Evolutionary conservation across 2,888 invertebrate species (phyloP).

Genomic region (Rhyacophila evoluta): DNA sequence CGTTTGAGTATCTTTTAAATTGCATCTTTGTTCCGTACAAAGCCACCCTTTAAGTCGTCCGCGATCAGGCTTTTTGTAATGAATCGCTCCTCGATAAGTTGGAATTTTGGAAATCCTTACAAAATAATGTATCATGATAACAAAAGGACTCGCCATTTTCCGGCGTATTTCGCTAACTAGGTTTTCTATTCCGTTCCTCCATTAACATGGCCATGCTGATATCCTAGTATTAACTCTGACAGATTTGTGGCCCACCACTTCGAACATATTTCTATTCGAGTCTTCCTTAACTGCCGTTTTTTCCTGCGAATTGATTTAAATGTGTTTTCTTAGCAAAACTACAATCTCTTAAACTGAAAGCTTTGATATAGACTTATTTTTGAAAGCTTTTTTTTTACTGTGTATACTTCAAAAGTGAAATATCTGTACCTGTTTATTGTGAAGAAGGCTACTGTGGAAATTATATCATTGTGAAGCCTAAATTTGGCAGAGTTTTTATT

Average conservation of each 20-base stretch:
- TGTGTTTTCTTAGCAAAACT: not conserved
- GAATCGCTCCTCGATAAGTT: conserved; percentile 38
- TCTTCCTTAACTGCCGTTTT: not conserved
- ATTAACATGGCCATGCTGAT: not conserved
- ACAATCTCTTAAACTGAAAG: no score
- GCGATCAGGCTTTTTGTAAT: conserved; percentile 23
- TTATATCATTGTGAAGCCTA: no score
- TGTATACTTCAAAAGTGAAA: no score
- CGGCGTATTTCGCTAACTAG: conserved; percentile 23
- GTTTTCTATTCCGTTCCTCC: conserved; percentile 26
- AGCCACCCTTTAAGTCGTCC: not conserved
- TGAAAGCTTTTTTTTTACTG: no score
- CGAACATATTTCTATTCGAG: conserved; percentile 10
- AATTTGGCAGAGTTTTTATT: no score
- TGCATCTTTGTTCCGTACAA: conserved; percentile 28
- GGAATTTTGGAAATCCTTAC: conserved; percentile 32
- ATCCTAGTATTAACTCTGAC: conserved; percentile 35
- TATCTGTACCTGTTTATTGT: no score
- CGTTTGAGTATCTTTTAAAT: conserved; percentile 36
- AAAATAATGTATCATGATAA: conserved; percentile 23
- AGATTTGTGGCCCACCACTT: conserved; percentile 46
- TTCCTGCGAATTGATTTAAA: not conserved
- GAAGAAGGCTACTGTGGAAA: no score
- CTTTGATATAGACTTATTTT: no score
- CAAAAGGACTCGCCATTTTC: conserved; percentile 4